Percentiles rank a stretch among this genome's conserved stretches.
phyloP scores from a whole-genome alignment of 2,113 vertebrate species.

The Propithecus coquereli region DNA sequence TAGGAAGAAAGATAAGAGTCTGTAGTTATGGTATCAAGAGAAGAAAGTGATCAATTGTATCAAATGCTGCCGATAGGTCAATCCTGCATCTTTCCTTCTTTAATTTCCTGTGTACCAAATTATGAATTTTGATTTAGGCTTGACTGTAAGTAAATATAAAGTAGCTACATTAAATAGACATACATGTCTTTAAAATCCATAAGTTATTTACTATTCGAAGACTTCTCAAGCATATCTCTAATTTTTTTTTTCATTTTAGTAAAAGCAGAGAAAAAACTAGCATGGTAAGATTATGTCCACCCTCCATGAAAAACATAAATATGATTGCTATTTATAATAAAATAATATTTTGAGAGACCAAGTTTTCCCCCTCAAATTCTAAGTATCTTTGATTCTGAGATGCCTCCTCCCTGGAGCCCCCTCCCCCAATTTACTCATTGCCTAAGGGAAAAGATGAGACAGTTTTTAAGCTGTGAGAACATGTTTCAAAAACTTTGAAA shows the following conservation, averaged over 20 bases:
- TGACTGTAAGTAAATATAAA: not conserved
- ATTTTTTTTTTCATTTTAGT: not conserved
- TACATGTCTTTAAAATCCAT: not conserved
- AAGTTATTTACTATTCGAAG: not conserved
- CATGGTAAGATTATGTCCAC: not conserved
- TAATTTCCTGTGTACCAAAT: not conserved
- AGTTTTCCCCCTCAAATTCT: not conserved
- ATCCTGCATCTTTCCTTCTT: not conserved
- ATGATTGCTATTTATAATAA: not conserved
- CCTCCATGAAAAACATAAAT: not conserved
- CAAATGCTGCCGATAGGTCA: not conserved
- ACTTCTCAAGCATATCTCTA: not conserved
- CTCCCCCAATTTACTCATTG: not conserved
- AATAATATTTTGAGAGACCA: not conserved
- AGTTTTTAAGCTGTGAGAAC: not conserved
- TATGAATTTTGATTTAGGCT: not conserved
- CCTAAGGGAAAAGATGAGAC: not conserved
- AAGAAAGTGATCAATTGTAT: not conserved
- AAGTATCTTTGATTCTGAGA: not conserved
- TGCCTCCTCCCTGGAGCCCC: not conserved
- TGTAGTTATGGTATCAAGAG: not conserved
- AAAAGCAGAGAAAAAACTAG: not conserved
- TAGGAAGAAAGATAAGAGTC: not conserved
- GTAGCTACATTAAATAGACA: not conserved
- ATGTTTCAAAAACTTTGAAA: constrained; percentile 30